Evolutionary conservation across 2,797 vertebrate species (phyloP).

Genomic region (Molossus molossus): DNA sequence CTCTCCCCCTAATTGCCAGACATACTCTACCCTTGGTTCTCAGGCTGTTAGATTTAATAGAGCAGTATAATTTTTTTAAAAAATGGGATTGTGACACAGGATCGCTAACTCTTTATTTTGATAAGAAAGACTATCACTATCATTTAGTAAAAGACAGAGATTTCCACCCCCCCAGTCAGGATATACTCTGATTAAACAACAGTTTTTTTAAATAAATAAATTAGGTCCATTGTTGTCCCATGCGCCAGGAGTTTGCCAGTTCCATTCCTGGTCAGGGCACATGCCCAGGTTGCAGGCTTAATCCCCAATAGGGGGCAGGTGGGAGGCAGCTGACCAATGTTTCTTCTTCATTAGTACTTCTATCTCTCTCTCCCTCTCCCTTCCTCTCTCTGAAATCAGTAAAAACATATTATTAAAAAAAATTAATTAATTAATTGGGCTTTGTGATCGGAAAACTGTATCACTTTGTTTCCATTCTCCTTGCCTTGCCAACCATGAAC

Average conservation of each 20-base stretch:
- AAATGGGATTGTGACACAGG: not conserved
- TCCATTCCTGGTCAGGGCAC: no score
- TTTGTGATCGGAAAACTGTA: not conserved
- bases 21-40: not conserved
- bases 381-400: no score
- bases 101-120: constrained; percentile 47
- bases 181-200: constrained; percentile 22
- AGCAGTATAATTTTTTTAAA: not conserved
- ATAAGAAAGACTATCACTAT: constrained; percentile 4
- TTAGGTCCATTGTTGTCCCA: no score
- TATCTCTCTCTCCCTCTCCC: no score
- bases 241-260: no score
- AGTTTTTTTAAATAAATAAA: not conserved
- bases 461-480: not conserved
- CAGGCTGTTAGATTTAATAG: not conserved
- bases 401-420: no score
- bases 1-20: not conserved
- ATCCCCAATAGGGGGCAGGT: no score
- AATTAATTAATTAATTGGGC: not conserved
- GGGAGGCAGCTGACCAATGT: no score
- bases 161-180: not conserved
- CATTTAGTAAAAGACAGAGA: constrained; percentile 63
- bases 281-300: no score
- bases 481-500: not conserved
- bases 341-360: no score